Evolutionary conservation across 2,888 invertebrate genomes (phyloP).

Genomic region (Drosophila anomalipes): DNA sequence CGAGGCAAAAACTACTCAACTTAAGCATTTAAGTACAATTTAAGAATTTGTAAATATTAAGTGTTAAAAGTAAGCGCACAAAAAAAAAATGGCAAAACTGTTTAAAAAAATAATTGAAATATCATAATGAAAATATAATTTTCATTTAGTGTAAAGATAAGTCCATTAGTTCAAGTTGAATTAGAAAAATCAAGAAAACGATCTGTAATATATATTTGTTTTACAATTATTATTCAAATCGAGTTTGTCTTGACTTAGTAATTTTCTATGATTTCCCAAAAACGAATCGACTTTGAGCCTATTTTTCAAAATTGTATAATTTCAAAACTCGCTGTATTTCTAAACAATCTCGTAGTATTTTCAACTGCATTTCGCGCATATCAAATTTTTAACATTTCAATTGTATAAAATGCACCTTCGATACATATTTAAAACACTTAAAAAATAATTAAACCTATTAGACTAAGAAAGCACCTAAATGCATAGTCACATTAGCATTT

Average conservation of each 20-base stretch:
- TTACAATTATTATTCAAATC: conserved; percentile 8
- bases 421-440: conserved; percentile 28
- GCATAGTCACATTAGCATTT: conserved; percentile 32
- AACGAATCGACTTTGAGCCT: not conserved
- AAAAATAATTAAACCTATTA: conserved; percentile 37
- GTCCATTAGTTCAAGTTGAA: conserved; percentile 36
- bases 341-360: conserved; percentile 15
- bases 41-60: conserved; percentile 70
- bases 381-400: conserved; percentile 67
- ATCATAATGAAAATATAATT: conserved; percentile 56
- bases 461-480: conserved; percentile 36
- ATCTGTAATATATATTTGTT: conserved; percentile 52
- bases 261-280: conserved; percentile 23
- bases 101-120: conserved; percentile 26
- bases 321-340: conserved; percentile 11
- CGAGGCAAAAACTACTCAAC: conserved; percentile 65
- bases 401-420: conserved; percentile 65
- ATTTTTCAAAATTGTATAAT: conserved; percentile 1
- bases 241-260: not conserved
- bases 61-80: conserved; percentile 40
- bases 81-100: conserved; percentile 19
- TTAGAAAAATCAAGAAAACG: conserved; percentile 8
- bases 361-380: conserved; percentile 58
- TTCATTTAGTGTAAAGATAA: conserved; percentile 60
- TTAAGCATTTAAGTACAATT: conserved; percentile 63